These are phyloP conservation scores for Dendrolimus punctatus DNA, from an alignment of 1,140 invertebrate genomes.

Conservation along the genomic window DNA sequence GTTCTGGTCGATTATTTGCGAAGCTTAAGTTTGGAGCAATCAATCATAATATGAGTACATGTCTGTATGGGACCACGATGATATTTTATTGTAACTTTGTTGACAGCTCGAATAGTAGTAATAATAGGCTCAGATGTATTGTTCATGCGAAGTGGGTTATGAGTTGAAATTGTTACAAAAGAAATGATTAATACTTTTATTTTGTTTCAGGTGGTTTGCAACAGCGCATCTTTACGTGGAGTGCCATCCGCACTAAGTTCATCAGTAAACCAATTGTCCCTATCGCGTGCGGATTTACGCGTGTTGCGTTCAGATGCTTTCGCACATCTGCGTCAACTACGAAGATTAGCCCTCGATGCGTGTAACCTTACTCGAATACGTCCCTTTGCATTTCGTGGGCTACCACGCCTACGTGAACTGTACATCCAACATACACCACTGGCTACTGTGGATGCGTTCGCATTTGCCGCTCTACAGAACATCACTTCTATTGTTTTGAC, in stretches of 20 bases:
- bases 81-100: slow-evolving; percentile 56
- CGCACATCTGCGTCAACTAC: slow-evolving; percentile 77
- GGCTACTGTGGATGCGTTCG: slow-evolving; percentile 81
- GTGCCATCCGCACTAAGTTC: slow-evolving; percentile 82
- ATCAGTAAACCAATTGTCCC: slow-evolving; percentile 84
- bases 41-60: slow-evolving; percentile 51
- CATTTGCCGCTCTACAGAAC: slow-evolving; percentile 87
- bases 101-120: slow-evolving; percentile 40
- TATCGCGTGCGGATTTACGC: slow-evolving; percentile 86
- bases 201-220: slow-evolving; percentile 83
- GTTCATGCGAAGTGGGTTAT: no score
- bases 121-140: slow-evolving; percentile 13
- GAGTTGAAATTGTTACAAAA: no score
- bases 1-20: slow-evolving; percentile 42
- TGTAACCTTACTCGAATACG: slow-evolving; percentile 86
- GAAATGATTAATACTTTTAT: neutral
- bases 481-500: slow-evolving; percentile 81
- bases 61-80: slow-evolving; percentile 21
- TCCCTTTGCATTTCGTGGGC: slow-evolving; percentile 86
- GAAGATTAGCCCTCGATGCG: slow-evolving; percentile 83
- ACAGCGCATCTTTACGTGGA: slow-evolving; percentile 84
- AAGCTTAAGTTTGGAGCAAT: slow-evolving; percentile 51
- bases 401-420: slow-evolving; percentile 81
- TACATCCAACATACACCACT: slow-evolving; percentile 88
- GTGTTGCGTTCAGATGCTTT: slow-evolving; percentile 86